Base-by-base conservation (phyloP, 2,888 invertebrate genomes). In the Helicoverpa assulta region DNA sequence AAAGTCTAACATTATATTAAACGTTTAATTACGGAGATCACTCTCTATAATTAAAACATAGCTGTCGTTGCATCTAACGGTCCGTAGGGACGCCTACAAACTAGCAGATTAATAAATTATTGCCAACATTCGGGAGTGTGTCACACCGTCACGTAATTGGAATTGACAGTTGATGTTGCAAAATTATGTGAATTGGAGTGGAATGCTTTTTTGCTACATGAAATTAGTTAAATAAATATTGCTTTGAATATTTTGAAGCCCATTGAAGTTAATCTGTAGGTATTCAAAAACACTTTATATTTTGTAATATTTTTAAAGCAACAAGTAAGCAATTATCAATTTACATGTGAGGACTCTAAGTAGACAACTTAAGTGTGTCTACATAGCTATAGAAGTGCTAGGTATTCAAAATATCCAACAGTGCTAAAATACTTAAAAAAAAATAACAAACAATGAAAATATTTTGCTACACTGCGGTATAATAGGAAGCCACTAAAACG, bases 21-120 rank as follows among this genome's bases (percentile, higher is more conserved):
- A 29, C 12, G 10, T 51, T 26, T 58, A 5, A 66, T 59, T 21
- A 60, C 10, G n/a, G 37, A 73, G n/a, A 78, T 73, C 52, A 50
- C 57, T 73, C 19, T 40, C 1, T 26, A 7, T 78, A 64, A 73
- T 67, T 78, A 67, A 74, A 77, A 79, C 57, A 51, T 62, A 18
- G 18, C 78, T 66, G 54, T 67, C 67, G 56, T 77, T 56, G 60
- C 54, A 79, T 61, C 57, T 57, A 14, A 18, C 21, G 14, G 21
- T 63, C 40, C 52, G 1, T 12, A 29, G 80, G 74, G 51, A 63
- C 37, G 54, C 26, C 26, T 52, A 55, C 52, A 18, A 62, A 67
- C 29, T 59, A 59, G 59, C 58, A 61, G 8, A 62, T 67, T 73
- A 73, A 78, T 75, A 63, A 67, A 77, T 79, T 79, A 57, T 74